Evolutionary conservation across 2,113 vertebrate genomes (phyloP).

Genomic region (Rostratula benghalensis): DNA sequence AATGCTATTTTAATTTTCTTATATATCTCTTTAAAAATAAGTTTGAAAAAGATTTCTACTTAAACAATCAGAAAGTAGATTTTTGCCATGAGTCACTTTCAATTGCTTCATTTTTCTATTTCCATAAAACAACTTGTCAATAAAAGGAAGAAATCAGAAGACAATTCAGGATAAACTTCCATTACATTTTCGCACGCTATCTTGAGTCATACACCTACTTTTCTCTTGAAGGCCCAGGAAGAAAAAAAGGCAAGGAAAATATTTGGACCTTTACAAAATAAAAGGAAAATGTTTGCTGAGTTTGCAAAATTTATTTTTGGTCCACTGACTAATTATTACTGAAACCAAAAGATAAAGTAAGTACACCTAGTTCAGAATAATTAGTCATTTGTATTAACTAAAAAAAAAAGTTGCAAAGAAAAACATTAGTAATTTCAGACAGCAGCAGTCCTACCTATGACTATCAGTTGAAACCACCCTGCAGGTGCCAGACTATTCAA

Average conservation of each 20-base stretch:
- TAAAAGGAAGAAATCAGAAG: neutral
- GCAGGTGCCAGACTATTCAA: neutral
- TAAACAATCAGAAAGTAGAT: neutral
- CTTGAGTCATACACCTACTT: neutral
- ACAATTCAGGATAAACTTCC: neutral
- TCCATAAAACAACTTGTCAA: neutral
- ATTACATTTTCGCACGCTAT: neutral
- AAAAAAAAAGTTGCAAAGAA: neutral
- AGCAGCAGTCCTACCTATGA: neutral
- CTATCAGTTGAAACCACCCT: neutral
- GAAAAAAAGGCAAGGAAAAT: neutral
- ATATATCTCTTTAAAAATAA: neutral
- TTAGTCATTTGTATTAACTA: neutral
- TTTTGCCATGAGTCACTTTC: neutral
- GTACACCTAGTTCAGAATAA: neutral
- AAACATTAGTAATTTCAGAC: neutral
- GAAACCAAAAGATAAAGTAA: neutral
- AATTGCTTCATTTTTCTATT: neutral
- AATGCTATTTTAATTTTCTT: slow-evolving; percentile 7
- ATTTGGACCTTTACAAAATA: neutral
- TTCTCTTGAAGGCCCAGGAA: neutral
- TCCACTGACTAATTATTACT: neutral
- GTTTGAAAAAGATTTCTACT: neutral
- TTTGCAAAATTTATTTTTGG: neutral
- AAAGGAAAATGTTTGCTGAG: neutral